Evolutionary conservation across 2,113 vertebrate genomes (phyloP).

Genomic region (Phylloscopus trochilus): DNA sequence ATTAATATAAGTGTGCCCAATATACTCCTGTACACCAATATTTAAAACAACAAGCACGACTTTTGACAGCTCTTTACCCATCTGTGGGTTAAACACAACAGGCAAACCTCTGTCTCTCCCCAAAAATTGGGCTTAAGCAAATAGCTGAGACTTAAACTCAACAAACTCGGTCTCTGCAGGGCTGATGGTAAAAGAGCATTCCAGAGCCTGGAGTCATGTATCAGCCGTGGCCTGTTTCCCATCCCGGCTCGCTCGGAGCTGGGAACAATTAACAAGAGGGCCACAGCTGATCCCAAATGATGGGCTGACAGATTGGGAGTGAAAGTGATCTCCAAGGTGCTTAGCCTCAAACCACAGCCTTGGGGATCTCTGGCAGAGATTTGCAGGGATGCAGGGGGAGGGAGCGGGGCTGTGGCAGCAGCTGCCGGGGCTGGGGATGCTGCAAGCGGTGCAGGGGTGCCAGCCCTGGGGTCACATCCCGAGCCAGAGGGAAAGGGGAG

Average conservation of each 20-base stretch:
- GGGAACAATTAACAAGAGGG: slow-evolving; percentile 52
- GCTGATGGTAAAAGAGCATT: slow-evolving; percentile 29
- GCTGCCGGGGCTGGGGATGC: not conserved
- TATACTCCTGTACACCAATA: not conserved
- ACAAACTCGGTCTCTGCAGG: not conserved
- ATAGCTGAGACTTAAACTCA: slow-evolving; percentile 18
- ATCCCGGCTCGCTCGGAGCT: slow-evolving; percentile 21
- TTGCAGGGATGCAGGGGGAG: not conserved
- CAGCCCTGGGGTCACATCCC: not conserved
- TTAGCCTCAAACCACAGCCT: slow-evolving; percentile 44
- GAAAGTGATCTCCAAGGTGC: slow-evolving; percentile 57
- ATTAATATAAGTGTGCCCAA: not conserved
- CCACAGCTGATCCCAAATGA: slow-evolving; percentile 45
- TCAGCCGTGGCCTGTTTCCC: slow-evolving; percentile 39
- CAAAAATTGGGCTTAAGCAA: not conserved
- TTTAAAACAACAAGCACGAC: not conserved
- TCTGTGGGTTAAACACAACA: not conserved
- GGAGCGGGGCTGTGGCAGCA: not conserved
- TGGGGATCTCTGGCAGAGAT: not conserved
- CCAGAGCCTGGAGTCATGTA: slow-evolving; percentile 36
- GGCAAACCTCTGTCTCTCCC: not conserved
- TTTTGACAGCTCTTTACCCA: not conserved
- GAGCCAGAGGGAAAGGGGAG: not conserved
- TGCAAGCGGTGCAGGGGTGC: accelerated
- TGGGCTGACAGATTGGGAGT: slow-evolving; percentile 52